Evolutionary conservation across 2,113 vertebrate genomes (phyloP).

Genomic region (Strix aluco): DNA sequence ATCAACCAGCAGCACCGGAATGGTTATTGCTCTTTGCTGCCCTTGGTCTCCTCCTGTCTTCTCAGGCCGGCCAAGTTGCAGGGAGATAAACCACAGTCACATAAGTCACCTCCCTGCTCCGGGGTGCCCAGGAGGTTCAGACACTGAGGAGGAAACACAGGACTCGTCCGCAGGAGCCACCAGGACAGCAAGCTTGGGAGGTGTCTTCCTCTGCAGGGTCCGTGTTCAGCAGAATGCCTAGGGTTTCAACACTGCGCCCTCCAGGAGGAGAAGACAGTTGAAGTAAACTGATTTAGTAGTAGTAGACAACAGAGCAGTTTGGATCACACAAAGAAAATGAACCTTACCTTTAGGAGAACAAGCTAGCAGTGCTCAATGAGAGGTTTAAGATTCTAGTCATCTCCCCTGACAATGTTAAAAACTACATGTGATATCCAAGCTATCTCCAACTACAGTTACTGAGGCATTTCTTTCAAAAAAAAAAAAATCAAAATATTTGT

Average conservation of each 20-base stretch:
- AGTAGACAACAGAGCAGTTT: not conserved
- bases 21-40: not conserved
- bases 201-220: not conserved
- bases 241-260: not conserved
- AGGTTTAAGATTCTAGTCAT: not conserved
- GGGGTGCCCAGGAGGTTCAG: no score
- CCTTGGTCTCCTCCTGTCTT: not conserved
- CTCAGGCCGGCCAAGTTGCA: not conserved
- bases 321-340: not conserved
- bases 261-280: not conserved
- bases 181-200: not conserved
- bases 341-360: not conserved
- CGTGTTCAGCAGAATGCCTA: not conserved
- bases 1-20: not conserved
- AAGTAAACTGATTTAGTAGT: not conserved
- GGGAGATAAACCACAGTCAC: not conserved
- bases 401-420: not conserved
- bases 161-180: not conserved
- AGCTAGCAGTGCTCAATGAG: not conserved
- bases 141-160: not conserved
- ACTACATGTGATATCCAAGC: not conserved
- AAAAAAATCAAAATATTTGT: not conserved
- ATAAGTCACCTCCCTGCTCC: accelerated
- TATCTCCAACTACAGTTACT: not conserved
- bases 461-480: not conserved